Base-by-base conservation (phyloP, 2,888 invertebrate genomes). In the Leucophora obtusa region DNA sequence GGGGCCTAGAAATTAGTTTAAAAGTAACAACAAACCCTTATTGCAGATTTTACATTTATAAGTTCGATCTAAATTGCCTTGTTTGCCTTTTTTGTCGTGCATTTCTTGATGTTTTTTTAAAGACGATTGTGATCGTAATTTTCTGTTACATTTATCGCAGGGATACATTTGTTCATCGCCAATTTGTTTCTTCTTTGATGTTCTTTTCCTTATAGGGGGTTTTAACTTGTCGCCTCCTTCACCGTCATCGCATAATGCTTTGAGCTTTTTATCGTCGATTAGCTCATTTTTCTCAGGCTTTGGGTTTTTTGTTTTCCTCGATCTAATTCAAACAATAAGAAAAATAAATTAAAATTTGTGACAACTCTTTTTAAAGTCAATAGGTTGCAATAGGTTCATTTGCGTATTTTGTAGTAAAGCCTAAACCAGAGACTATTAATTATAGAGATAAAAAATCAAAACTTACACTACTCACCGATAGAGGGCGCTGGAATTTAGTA, bases 1-100 rank as follows among this genome's bases (percentile, higher is more conserved):
- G 24, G 24, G 5, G 24, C 24, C 5, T 24, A 5, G 24, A 3
- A 5, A 3, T 38, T 38, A 11, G 2, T 38, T 38, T 14, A 11
- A 8, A 38, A 10, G 11, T 11, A 3, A 5, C 11, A 38, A 11
- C 14, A 3, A 81, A 28, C 81, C 81, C 73, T 69, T 77, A 60
- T 50, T 56, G 54, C 81, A 81, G 33, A 81, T 73, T 54, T 81
- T 77, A 66, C 81, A 77, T 59, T 59, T 59, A 51, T 65, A 70
- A 28, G 24, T 65, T 4, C 65, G 58, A 18, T 50, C 77, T 62
- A 7, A 28, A 28, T 28, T 28, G 28, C 28, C 28, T 28, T 73
- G 59, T 17, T 17, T 47, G 18, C 59, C 73, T 60, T 54, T 77
- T 53, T 70, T 56, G 14, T 73, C 59, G 43, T 81, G 81, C 51